Evolutionary conservation across 2,797 vertebrate species (phyloP).

Genomic region (Octomys mimax): DNA sequence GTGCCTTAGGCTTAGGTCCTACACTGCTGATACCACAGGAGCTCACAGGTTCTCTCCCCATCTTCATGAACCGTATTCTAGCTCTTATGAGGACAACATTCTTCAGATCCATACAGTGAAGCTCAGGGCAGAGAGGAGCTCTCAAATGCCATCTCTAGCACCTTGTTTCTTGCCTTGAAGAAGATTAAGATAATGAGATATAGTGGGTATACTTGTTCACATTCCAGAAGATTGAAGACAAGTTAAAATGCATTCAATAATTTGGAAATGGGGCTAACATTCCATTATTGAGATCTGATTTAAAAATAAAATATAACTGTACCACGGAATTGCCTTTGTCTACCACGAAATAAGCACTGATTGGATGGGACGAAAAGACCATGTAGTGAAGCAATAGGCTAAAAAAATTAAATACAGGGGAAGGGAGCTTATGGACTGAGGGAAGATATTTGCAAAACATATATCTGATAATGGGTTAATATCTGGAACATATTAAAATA

Average conservation of each 20-base stretch:
- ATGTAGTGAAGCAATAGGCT: neutral
- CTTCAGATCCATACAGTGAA: neutral
- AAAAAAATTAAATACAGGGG: neutral
- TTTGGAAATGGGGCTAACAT: neutral
- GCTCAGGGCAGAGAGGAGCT: neutral
- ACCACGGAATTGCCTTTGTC: neutral
- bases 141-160: neutral
- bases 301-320: neutral
- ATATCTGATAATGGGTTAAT: too few relatives aligned
- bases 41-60: neutral
- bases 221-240: neutral
- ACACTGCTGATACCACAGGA: neutral
- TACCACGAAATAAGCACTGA: neutral
- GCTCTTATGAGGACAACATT: neutral
- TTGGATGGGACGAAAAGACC: neutral
- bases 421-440: neutral
- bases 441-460: too few relatives aligned
- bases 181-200: neutral
- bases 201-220: neutral
- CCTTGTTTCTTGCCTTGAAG: neutral
- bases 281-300: constrained; percentile 20
- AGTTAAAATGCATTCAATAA: neutral
- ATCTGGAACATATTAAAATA: neutral
- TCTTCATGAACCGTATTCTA: neutral
- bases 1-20: neutral